phyloP scores from a whole-genome alignment of 2,888 invertebrate species.

The Rhagonycha fulva region DNA sequence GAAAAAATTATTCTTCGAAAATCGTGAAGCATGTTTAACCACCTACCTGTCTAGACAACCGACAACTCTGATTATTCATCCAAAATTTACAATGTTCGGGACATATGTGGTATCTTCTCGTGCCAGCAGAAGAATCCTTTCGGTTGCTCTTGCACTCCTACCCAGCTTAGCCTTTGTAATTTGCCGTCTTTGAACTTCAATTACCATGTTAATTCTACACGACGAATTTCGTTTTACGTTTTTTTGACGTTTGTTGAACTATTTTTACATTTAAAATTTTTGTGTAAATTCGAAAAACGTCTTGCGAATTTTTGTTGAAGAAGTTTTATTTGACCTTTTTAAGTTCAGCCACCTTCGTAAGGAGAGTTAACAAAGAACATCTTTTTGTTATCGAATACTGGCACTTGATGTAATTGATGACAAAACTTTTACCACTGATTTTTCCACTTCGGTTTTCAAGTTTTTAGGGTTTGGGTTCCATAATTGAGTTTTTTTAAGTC shows the following conservation, averaged over 20 bases:
- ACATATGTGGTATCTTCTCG: slow-evolving; percentile 10
- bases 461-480: not conserved
- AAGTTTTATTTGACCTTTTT: not conserved
- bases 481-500: not conserved
- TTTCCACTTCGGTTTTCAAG: not conserved
- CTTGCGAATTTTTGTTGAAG: not conserved
- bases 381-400: not conserved
- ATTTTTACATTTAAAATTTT: not conserved
- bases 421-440: not conserved
- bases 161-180: not conserved
- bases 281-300: not conserved
- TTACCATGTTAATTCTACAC: not conserved
- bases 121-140: slow-evolving; percentile 11
- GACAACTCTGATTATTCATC: slow-evolving; percentile 27
- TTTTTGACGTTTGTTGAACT: not conserved
- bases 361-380: not conserved
- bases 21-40: slow-evolving; percentile 19
- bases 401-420: not conserved
- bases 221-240: not conserved
- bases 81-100: slow-evolving; percentile 7
- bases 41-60: slow-evolving; percentile 29
- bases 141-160: not conserved
- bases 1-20: slow-evolving; percentile 12
- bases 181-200: not conserved
- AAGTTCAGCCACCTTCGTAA: not conserved